Conservation (phyloP, 2,888 invertebrate genomes). For the Heteromurus nitidus region DNA sequence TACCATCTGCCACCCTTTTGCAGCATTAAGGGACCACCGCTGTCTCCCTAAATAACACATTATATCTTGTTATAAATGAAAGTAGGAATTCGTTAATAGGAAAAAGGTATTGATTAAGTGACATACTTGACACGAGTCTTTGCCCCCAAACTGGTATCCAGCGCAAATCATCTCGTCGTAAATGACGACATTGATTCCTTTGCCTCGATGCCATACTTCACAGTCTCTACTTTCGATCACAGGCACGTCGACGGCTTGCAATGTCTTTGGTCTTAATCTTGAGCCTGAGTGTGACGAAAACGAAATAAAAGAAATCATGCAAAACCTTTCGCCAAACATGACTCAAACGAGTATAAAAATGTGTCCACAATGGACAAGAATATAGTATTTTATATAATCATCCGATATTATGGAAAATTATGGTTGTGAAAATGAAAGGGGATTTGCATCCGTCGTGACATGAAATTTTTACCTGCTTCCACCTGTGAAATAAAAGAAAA, state of each 20-base stretch:
- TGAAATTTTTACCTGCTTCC: slow-evolving; percentile 49
- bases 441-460: slow-evolving; percentile 25
- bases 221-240: slow-evolving; percentile 91
- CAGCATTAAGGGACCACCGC: slow-evolving; percentile 92
- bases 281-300: no score
- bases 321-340: neutral
- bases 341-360: neutral
- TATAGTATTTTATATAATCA: no score
- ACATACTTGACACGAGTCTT: slow-evolving; percentile 84
- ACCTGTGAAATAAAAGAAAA: slow-evolving; percentile 76
- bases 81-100: no score
- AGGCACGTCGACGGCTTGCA: slow-evolving; percentile 94
- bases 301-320: slow-evolving; percentile 3
- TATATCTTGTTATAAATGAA: slow-evolving; percentile 72
- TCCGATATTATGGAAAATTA: no score
- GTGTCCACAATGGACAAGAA: no score
- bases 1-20: slow-evolving; percentile 92
- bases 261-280: slow-evolving; percentile 88
- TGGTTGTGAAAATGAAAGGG: no score
- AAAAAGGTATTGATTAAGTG: no score
- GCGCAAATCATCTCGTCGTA: slow-evolving; percentile 97
- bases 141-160: slow-evolving; percentile 91
- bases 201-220: slow-evolving; percentile 82
- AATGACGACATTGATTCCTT: slow-evolving; percentile 91
- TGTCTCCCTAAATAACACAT: no score